Percentiles rank a stretch among this genome's conserved stretches.
These are phyloP conservation scores for Mus spicilegus DNA, from an alignment of 2,113 vertebrate genomes.

Conservation along the genomic window DNA sequence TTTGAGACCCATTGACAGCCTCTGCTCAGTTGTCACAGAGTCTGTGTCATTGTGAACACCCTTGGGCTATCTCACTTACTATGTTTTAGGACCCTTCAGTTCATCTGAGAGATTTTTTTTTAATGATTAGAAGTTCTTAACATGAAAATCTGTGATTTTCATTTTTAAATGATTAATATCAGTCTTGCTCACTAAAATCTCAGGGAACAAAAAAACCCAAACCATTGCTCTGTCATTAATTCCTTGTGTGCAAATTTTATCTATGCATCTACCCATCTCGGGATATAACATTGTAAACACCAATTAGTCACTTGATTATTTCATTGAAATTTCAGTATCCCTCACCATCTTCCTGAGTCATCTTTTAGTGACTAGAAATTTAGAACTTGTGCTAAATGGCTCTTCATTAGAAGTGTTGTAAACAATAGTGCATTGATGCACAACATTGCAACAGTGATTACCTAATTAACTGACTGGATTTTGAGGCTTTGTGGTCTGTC, in stretches of 20 bases:
- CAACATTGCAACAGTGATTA: neutral
- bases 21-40: neutral
- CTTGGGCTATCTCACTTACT: neutral
- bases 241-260: neutral
- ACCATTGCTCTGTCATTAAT: neutral
- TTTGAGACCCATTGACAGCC: neutral
- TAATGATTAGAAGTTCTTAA: neutral
- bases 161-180: neutral
- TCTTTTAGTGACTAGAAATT: neutral
- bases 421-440: neutral
- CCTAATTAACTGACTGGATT: neutral
- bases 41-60: neutral
- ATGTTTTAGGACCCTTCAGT: neutral
- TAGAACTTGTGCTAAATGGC: neutral
- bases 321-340: neutral
- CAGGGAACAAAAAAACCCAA: neutral
- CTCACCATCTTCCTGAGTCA: neutral
- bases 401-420: neutral
- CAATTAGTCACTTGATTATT: neutral
- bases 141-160: neutral
- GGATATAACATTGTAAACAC: slow-evolving; percentile 12
- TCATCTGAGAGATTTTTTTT: neutral
- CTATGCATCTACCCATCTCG: neutral
- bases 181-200: neutral
- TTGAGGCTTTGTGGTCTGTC: neutral